Percentiles rank a stretch among this genome's conserved stretches.
phyloP scores from a whole-genome alignment of 2,888 invertebrate genomes.

The Eupithecia exiguata region DNA sequence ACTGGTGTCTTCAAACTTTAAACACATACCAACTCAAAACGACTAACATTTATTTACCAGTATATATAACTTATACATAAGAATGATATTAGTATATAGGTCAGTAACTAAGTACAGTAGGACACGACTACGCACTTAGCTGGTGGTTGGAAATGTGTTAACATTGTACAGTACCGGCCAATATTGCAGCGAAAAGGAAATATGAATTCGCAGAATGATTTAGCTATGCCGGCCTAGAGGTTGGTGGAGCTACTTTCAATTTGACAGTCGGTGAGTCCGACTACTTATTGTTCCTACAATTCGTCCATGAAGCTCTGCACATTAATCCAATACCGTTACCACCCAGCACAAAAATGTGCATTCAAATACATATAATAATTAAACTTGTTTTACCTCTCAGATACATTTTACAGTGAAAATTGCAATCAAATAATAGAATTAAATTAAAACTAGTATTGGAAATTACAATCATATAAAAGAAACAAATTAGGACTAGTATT shows the following conservation, averaged over 20 bases:
- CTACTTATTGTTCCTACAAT: too few species aligned
- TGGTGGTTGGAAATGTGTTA: not conserved
- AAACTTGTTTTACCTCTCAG: too few species aligned
- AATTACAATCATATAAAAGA: too few species aligned
- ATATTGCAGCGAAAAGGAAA: slow-evolving; percentile 4
- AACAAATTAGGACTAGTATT: too few species aligned
- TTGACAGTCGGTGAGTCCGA: not conserved
- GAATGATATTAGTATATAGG: slow-evolving; percentile 5
- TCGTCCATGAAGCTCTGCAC: too few species aligned
- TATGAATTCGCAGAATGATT: not conserved
- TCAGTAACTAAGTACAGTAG: slow-evolving; percentile 1
- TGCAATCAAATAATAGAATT: too few species aligned
- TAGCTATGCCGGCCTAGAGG: not conserved
- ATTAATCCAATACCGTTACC: too few species aligned
- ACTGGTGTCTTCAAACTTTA: too few species aligned
- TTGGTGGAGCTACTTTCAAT: not conserved
- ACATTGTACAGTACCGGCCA: not conserved
- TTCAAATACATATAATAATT: too few species aligned
- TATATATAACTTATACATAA: not conserved
- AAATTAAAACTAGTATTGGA: too few species aligned
- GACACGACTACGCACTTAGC: slow-evolving; percentile 12
- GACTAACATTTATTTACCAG: not conserved
- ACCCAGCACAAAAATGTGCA: too few species aligned
- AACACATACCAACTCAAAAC: not conserved
- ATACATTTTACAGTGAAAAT: too few species aligned